Conservation (phyloP, 92 coral and sea anemone species). For the Zoanthus sansibaricus region DNA sequence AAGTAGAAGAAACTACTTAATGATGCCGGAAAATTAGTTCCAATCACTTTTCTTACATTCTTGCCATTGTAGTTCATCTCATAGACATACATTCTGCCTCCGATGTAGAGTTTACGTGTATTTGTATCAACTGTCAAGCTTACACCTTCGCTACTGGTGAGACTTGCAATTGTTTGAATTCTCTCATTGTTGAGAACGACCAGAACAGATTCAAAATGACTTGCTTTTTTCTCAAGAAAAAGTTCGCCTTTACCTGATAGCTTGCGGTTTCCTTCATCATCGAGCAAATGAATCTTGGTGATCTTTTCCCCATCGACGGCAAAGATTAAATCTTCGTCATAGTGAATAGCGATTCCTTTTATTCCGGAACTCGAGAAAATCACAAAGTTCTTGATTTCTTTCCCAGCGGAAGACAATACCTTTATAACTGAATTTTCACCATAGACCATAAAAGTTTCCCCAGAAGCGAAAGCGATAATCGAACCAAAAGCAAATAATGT, state of each 20-base stretch:
- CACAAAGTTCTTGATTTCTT: not conserved
- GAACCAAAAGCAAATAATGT: too few species aligned
- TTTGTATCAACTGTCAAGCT: slow-evolving; percentile 11
- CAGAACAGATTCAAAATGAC: slow-evolving; percentile 4
- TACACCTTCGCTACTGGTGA: not conserved
- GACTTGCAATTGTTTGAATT: too few species aligned
- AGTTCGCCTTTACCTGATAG: slow-evolving; percentile 35
- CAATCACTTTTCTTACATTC: not conserved
- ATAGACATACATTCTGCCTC: not conserved
- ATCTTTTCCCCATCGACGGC: not conserved
- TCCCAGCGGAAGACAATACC: not conserved
- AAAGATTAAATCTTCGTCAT: slow-evolving; percentile 40
- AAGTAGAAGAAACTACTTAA: not conserved
- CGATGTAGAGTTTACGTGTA: not conserved
- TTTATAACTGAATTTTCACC: not conserved
- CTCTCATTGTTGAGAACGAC: not conserved
- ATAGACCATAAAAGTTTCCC: not conserved
- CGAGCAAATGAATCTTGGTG: too few species aligned
- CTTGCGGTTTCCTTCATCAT: too few species aligned
- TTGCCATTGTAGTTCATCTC: slow-evolving; percentile 14
- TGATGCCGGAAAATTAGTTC: not conserved
- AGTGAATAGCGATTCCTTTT: slow-evolving; percentile 35
- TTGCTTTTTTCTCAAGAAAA: not conserved
- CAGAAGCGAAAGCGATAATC: too few species aligned
- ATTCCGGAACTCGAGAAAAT: not conserved